Base-by-base conservation (phyloP, 2,797 vertebrate genomes). In the Mastacembelus armatus region DNA sequence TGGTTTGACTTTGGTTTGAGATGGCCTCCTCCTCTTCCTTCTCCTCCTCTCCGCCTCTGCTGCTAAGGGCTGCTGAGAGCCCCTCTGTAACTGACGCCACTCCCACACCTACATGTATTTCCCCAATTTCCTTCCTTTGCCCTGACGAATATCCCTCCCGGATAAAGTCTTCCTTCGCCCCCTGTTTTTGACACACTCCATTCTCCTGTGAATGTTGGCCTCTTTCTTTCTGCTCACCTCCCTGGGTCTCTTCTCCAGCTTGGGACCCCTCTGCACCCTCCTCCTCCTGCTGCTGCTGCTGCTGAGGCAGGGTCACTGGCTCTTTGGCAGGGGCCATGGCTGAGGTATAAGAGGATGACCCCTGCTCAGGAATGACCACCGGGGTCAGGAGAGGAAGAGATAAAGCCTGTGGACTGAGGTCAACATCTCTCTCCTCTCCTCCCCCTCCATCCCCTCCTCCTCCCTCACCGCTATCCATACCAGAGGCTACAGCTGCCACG, bases 1-100 rank as follows among this genome's bases (percentile, higher is more conserved):
- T 92, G 96, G 98, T 97, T 92, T 92, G 91, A 95, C 98, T 99
- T 99, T 99, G 98, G 98, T 99, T 99, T 99, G 96, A 97, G 95
- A 98, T 96, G 96, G 96, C 95, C 94, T 95, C 95, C 94, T 98
- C 96, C 94, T 95, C 95, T 95, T 93, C 86, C 84, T 88, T 78
- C 87, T 85, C 86, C 85, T 90, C 86, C 93, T 93, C 93, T 92
- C 89, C 86, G 85, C 86, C 81, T 80, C 78, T 77, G 84, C 90
- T 80, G 81, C 88, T 80, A 78, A 93, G 89, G 83, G 94, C 82
- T 86, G 91, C 92, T 89, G 91, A 89, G 88, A 95, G 86, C 85
- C 94, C 95, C 3, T 81, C 85, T 85, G 76, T 78, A 84, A 87
- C 85, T 78, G 86, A 87, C 50, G 73, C 88, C 83, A 86, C 85